Evolutionary conservation across 2,113 vertebrate species (phyloP), one percentile per base, ranked within the genome.

Genomic region (Litocranius walleri): DNA sequence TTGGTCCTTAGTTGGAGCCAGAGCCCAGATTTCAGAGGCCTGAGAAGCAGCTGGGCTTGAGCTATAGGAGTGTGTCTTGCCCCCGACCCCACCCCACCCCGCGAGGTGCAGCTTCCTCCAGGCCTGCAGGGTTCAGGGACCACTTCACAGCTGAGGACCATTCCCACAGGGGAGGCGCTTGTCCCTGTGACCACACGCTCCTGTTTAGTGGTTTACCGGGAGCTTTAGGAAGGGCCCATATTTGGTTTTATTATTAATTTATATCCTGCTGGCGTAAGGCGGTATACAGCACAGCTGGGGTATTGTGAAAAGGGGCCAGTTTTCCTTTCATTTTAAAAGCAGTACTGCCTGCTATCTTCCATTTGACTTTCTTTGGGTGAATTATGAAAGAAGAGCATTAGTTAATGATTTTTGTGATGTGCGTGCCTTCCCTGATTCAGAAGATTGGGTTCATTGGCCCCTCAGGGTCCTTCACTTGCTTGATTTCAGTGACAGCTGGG

Each of bases 231-330:
- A 94, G 50, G 52, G 33, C 59, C 25, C 78, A 19, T 89, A 29
- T 88, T 97, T 94, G 30, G 64, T 90, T 92, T 78, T 92, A 25
- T 96, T 95, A 92, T 71, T 94, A 90, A 88, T 88, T 94, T 95
- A 36, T 82, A 54, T 90, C 56, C n/a, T 97, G 88, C 36, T 90
- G 15, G 57, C 13, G 90, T 86, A 62, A 59, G 88, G 77, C 59
- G 78, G 23, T 19, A 29, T 30, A 54, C 50, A 67, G 9, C 54
- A 83, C 16, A 85, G 90, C 36, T 84, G 71, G 57, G n/a, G 19
- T 90, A 64, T 96, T 85, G 45, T 88, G 52, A 83, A 89, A 25
- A 13, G 27, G 62, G 50, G 17, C 77, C 33, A 4, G 5, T 57
- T 88, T 86, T 92, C 45, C 74, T 91, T 74, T 96, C 17, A 45